Base-by-base conservation (phyloP, 2,797 vertebrate genomes). In the Tarsius wallacei region DNA sequence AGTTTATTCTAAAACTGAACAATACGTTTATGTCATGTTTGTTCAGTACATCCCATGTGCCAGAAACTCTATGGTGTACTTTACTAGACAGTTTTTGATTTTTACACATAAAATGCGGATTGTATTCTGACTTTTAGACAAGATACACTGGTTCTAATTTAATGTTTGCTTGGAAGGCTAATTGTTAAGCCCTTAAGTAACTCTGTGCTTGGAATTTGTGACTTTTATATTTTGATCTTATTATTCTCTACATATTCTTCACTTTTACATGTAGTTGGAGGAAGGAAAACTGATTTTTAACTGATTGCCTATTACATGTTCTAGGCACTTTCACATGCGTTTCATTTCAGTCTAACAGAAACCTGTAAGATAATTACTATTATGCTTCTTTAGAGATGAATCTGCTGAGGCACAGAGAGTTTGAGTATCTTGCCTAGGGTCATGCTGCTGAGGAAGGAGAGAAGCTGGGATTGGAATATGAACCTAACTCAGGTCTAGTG, bases 161-260 rank as follows among this genome's bases (percentile, higher is more conserved):
- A 89, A 15, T 57, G 22, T 70, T 28, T 85, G 94, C 71, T 80
- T 77, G 33, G 26, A 84, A 91, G 64, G 49, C 57, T 91, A 19
- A 77, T 63, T 96, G 33, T 78, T 91, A 88, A 15, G 5, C 36
- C 71, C 6, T 36, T 59, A 55, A 2, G 15, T 64, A 91, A 47
- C 53, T 70, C 42, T 96, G 21, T 87, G 31, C 78, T 89, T 94
- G 10, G 70, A 90, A 80, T 82, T 82, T 77, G 53, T 91, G 33
- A 68, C 74, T 71, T 83, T 90, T 42, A n/a, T 49, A 73, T 55
- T 91, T 96, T 94, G 22, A 73, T 76, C n/a, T 81, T 95, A 70
- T n/a, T 87, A 87, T 77, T 84, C 19, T 21, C n/a, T 87, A 10
- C 2, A 9, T 31, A 55, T 90, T 77, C 47, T 77, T 88, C 59